phyloP scores from a whole-genome alignment of 2,113 vertebrate species.

The Cynopterus brachyotis region DNA sequence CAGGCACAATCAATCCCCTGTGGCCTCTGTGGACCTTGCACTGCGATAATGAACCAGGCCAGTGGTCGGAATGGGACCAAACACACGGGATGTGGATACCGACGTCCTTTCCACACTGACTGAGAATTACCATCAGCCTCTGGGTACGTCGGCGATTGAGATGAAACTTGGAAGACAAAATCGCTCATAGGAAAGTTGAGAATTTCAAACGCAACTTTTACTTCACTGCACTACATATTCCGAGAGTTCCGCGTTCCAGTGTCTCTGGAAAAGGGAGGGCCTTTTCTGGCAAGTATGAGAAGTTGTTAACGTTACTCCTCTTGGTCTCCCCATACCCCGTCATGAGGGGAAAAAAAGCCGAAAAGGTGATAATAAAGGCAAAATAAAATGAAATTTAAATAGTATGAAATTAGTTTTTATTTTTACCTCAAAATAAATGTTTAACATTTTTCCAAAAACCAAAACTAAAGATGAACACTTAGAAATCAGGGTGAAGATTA shows the following conservation, averaged over 20 bases:
- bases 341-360: not conserved
- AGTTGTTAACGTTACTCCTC: not conserved
- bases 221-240: not conserved
- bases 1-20: accelerated
- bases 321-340: not conserved
- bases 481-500: slow-evolving; percentile 46
- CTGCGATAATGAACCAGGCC: not conserved
- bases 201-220: slow-evolving; percentile 11
- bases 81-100: not conserved
- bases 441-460: slow-evolving; percentile 81
- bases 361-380: slow-evolving; percentile 39
- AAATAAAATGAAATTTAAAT: slow-evolving; percentile 75
- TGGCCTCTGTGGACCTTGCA: not conserved
- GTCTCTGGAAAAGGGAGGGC: not conserved
- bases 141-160: accelerated
- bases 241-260: not conserved
- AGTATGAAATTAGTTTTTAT: slow-evolving; percentile 89
- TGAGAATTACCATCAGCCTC: slow-evolving; percentile 11
- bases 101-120: not conserved
- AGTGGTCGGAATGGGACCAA: not conserved
- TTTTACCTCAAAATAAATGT: slow-evolving; percentile 88
- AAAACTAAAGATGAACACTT: slow-evolving; percentile 74
- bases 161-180: slow-evolving; percentile 46
- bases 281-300: not conserved
- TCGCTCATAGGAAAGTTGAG: not conserved